Percentiles rank a stretch among this genome's conserved stretches.
Evolutionary conservation across 2,888 invertebrate species (phyloP).

Genomic region (Didymodactylos carnosus): DNA sequence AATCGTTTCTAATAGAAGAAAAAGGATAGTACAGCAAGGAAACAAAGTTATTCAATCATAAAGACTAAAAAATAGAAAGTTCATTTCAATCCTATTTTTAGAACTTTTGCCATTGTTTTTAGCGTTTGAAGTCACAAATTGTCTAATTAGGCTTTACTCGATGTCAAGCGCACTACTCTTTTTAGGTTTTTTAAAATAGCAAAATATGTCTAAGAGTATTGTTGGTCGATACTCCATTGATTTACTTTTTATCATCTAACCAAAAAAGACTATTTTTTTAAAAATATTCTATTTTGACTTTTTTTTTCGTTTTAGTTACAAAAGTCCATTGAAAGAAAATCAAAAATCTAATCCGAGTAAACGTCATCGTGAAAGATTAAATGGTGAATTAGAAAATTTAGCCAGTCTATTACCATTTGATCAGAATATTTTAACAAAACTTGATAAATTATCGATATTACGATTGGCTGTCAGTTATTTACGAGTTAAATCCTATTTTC

Average conservation of each 20-base stretch:
- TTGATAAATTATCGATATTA: conserved; percentile 89
- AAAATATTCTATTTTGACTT: background rate
- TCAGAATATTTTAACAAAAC: conserved; percentile 86
- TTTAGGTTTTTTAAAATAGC: too few relatives aligned
- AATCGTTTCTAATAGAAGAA: too few relatives aligned
- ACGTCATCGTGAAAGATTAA: conserved; percentile 82
- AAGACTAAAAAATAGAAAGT: too few relatives aligned
- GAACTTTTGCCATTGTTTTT: too few relatives aligned
- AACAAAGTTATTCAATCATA: too few relatives aligned
- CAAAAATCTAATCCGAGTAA: conserved; percentile 67
- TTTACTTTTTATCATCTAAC: background rate
- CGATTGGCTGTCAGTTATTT: conserved; percentile 92
- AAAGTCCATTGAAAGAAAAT: conserved; percentile 13
- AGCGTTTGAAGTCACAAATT: too few relatives aligned
- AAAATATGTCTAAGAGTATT: too few relatives aligned
- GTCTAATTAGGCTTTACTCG: too few relatives aligned
- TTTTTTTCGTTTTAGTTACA: conserved; percentile 4
- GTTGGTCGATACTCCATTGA: too few relatives aligned
- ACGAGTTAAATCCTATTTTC: conserved; percentile 70
- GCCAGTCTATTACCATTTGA: conserved; percentile 65
- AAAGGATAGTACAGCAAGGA: too few relatives aligned
- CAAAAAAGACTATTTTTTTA: background rate
- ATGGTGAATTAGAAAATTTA: conserved; percentile 88
- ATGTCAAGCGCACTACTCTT: too few relatives aligned
- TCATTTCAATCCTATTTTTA: too few relatives aligned